Evolutionary conservation across 2,888 invertebrate species (phyloP), one percentile per base, ranked within the genome.

Genomic region (Mythimna ferrago): DNA sequence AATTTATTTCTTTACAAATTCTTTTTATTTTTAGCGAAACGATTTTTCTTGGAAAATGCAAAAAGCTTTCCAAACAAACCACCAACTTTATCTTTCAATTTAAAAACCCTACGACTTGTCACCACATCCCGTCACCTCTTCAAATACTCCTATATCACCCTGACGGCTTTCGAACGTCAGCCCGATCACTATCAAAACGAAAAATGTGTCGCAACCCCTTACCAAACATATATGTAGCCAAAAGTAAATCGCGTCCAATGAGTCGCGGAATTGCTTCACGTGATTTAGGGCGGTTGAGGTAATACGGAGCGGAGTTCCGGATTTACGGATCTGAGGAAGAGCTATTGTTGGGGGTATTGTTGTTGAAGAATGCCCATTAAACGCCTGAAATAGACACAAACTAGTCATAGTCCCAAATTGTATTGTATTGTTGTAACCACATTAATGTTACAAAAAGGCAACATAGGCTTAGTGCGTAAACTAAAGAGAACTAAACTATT

Each of bases 221-320:
- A 19, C 26, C 38, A 51, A 71, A 48, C 35, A 44, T 53, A 19
- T 53, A 53, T n/a, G n/a, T 56, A 19, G 6, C 51, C 9, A 61
- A 58, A 66, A n/a, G 11, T 71, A 56, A 64, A 70, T 67, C 56
- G 21, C n/a, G 66, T 65, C 26, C 69, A 73, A 65, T 64, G 64
- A 66, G 41, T 44, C 69, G 69, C 21, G 26, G 61, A 56, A 73
- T 67, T 65, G 41, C 41, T 16, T 53, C 14, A 4, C 53, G 48
- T 69, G 64, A 70, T 66, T 66, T 66, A 60, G n/a, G 53, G 11
- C 66, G 61, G 60, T 44, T 56, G 41, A 66, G 16, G 10, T 60
- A 9, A 71, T 26, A 56, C 35, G 48, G 19, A 51, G 32, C 62
- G 38, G 48, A 62, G 41, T 66, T 66, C 63, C 81, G 54, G 60